Percentiles rank a stretch among this genome's conserved stretches.
Conservation (phyloP, 2,888 invertebrate species). For the Dimorphilus gyrociliatus region DNA sequence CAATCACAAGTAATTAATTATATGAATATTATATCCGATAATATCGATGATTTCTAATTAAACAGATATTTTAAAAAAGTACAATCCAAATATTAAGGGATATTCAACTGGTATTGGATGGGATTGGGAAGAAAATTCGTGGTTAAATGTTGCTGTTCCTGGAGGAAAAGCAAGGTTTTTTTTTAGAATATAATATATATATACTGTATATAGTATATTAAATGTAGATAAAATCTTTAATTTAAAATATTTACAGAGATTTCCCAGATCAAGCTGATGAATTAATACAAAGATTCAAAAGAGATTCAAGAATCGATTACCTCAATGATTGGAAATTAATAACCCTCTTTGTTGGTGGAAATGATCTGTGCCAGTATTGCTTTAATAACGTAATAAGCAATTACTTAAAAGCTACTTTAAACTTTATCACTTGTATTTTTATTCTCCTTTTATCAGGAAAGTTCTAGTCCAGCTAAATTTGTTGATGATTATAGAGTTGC, state of each 20-base stretch:
- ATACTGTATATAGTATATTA: not conserved
- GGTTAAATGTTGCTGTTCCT: conserved; percentile 23
- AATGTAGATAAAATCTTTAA: not conserved
- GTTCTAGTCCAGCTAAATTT: not conserved
- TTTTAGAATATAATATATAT: not conserved
- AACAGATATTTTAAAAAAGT: conserved; percentile 25
- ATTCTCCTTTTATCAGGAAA: not conserved
- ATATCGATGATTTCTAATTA: not conserved
- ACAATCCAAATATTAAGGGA: conserved; percentile 22
- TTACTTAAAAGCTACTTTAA: too few species aligned
- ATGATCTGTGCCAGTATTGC: conserved; percentile 29
- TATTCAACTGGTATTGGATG: conserved; percentile 17
- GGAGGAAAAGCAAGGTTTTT: conserved; percentile 22
- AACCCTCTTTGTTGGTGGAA: conserved; percentile 29
- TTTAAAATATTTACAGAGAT: conserved; percentile 13
- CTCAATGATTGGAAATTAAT: conserved; percentile 31
- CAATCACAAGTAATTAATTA: conserved; percentile 19
- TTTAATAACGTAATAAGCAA: conserved; percentile 12
- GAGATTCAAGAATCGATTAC: conserved; percentile 16
- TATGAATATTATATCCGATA: not conserved
- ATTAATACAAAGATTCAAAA: conserved; percentile 17
- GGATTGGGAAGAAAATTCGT: conserved; percentile 8
- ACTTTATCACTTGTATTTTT: too few species aligned
- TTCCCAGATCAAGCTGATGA: conserved; percentile 17
- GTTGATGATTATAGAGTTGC: not conserved